Base-by-base conservation (phyloP, 2,113 vertebrate species). In the Sapayoa aenigma region DNA sequence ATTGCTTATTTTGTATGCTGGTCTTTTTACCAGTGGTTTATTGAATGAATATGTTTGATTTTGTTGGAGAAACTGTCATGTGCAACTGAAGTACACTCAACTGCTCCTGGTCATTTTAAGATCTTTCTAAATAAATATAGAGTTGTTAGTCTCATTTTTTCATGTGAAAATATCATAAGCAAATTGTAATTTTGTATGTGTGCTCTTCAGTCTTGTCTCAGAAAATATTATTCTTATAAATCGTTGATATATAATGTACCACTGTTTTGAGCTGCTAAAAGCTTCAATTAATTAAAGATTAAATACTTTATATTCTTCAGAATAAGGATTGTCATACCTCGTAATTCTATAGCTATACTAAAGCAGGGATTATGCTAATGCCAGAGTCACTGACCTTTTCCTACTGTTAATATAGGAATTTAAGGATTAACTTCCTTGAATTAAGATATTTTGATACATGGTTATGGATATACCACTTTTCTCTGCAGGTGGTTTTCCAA, bases 401-500 rank as follows among this genome's bases (percentile, higher is more conserved):
- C 8, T 71, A 21, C 46, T 76, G 31, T 78, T 87, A 84, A 33
- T 56, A 9, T 14, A 82, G 60, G 50, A 87, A 77, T 91, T 80
- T 75, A 86, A 76, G 55, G 55, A 87, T 71, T 59, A 19, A 75
- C 78, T 84, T 68, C 42, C 25, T 71, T 81, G 55, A 89, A 63
- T 87, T 94, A 93, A 53, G n/a, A 79, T 12, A 85, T 87, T 83
- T 74, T 90, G 58, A 68, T 65, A 63, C 3, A 17, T 18, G 37
- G 31, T 76, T 92, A 65, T 42, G 33, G 89, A 35, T 67, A 35
- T 42, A 37, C 39, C 81, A 21, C 31, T 91, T 96, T 80, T 91
- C 24, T 94, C 42, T 94, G 55, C 95, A 99, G 99, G 99, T 99
- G 62, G 99, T 99, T 88, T 99, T 99, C 95, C 98, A 98, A 60